Evolutionary conservation across 1,140 invertebrate species (phyloP), one percentile per base, ranked within the genome.

Genomic region (Cepaea nemoralis): DNA sequence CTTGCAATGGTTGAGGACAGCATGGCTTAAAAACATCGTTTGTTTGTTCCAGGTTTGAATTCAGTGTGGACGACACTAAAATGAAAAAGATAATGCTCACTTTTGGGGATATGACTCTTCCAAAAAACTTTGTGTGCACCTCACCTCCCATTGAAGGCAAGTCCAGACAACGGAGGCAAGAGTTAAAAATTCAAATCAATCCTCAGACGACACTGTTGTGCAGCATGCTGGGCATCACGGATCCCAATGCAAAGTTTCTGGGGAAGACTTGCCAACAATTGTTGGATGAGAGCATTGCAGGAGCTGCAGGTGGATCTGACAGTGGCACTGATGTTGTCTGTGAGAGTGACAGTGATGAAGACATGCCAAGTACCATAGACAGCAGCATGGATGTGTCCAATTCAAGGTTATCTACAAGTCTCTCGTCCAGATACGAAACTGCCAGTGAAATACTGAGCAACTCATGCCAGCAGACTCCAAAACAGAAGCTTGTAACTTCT

Each of bases 181-280:
- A 83, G 19, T n/a, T 83, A 19, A 74, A 69, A 6, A 80, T 80
- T n/a, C 39, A 66, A 31, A 82, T 85, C 10, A 98, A 98, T 92
- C 93, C 95, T 27, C 97, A 98, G 91, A 97, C 96, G 10, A 93
- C 93, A 12, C 88, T 93, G 59, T 94, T 99, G 76, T 98, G 97
- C 92, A 93, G 95, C n/a, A 94, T 93, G 88, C 90, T 99, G 27
- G 93, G 94, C 12, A 93, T 97, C 22, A 94, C 94, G 83, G 96
- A 97, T 93, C 96, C 96, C 0, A 91, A 93, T 83, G 85, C 87
- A 45, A 84, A 89, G 22, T 84, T 93, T 39, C 83, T 87, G 0
- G 89, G 86, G 22, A 83, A 87, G 80, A 89, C 87, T 81, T 83
- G 82, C 35, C 77, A 81, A 37, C 37, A 77, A 31, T n/a, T 74